Evolutionary conservation across 2,113 vertebrate species (phyloP).

Genomic region (Sapayoa aenigma): DNA sequence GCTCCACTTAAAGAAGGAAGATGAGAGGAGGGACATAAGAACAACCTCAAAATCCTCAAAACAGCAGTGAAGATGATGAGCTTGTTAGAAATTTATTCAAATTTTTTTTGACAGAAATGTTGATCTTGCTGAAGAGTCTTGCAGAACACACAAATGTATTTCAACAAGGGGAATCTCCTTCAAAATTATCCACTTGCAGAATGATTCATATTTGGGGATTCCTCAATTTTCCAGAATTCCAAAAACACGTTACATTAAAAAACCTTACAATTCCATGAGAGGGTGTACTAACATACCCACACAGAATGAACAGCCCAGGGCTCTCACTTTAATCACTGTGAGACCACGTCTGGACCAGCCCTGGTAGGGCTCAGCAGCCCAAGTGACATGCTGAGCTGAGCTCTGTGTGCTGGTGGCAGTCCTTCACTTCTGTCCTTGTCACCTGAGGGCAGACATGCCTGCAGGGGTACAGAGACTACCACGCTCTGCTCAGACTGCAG

Average conservation of each 20-base stretch:
- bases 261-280: background rate
- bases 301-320: fast-evolving
- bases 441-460: background rate
- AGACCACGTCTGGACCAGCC: background rate
- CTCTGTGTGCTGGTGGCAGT: background rate
- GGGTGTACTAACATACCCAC: background rate
- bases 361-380: too few relatives aligned
- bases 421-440: background rate
- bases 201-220: background rate
- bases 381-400: background rate
- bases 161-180: background rate
- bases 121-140: background rate
- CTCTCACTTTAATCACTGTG: background rate
- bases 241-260: fast-evolving
- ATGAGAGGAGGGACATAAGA: background rate
- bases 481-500: background rate
- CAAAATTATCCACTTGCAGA: background rate
- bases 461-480: background rate
- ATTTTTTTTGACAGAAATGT: background rate
- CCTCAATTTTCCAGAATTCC: background rate
- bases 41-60: background rate
- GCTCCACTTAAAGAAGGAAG: background rate
- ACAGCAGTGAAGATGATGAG: background rate
- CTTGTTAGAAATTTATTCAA: background rate
- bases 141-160: background rate